A percentile compares a stretch with the other conserved stretches of the same genome.
These are phyloP conservation scores for Elegia similella DNA, from an alignment of 2,888 invertebrate species.

Conservation along the genomic window DNA sequence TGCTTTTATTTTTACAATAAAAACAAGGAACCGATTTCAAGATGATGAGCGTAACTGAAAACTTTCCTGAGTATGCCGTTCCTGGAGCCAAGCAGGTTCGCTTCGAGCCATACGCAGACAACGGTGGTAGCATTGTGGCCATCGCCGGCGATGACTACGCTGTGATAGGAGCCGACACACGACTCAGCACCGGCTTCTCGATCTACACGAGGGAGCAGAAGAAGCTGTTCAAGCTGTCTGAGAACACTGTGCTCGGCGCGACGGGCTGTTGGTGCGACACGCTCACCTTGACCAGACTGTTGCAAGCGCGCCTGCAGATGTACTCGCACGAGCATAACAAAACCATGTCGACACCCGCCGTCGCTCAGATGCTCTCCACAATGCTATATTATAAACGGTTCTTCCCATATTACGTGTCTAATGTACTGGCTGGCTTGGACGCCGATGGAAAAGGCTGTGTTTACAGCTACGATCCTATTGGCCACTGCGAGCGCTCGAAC, in stretches of 20 bases:
- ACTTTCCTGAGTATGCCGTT: slow-evolving; percentile 73
- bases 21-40: slow-evolving; percentile 24
- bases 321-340: slow-evolving; percentile 97
- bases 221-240: slow-evolving; percentile 91
- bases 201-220: slow-evolving; percentile 94
- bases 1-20: slow-evolving; percentile 12
- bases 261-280: slow-evolving; percentile 99
- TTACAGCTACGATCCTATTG: slow-evolving; percentile 98
- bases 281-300: slow-evolving; percentile 91
- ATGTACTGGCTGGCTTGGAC: slow-evolving; percentile 96
- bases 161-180: slow-evolving; percentile 96
- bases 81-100: slow-evolving; percentile 76
- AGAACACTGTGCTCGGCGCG: slow-evolving; percentile 94
- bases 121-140: slow-evolving; percentile 94
- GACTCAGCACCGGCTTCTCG: slow-evolving; percentile 94
- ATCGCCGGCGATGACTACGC: slow-evolving; percentile 97
- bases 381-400: slow-evolving; percentile 98
- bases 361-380: slow-evolving; percentile 97
- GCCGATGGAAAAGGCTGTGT: slow-evolving; percentile 96
- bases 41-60: slow-evolving; percentile 61
- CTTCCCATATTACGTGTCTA: slow-evolving; percentile 98
- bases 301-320: slow-evolving; percentile 95
- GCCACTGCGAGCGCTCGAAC: slow-evolving; percentile 92
- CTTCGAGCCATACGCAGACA: slow-evolving; percentile 79
- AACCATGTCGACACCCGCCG: slow-evolving; percentile 94